Evolutionary conservation across 2,888 invertebrate genomes (phyloP).

Genomic region (Standfussiana lucernea): DNA sequence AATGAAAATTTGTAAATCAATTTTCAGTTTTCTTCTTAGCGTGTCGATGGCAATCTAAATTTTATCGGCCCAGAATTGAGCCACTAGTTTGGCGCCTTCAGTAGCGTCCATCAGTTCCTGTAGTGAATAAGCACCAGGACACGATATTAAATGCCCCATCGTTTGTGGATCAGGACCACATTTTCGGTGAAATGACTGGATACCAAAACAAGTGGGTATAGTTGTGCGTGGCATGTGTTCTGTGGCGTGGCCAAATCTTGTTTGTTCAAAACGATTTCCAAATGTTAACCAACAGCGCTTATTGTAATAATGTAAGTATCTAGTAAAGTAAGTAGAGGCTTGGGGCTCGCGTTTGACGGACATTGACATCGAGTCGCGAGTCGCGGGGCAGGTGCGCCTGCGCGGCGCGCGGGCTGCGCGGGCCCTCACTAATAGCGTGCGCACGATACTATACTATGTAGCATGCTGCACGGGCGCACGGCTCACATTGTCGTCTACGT

Average conservation of each 20-base stretch:
- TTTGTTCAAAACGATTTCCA: background rate
- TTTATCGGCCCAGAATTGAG: no score
- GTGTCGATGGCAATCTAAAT: no score
- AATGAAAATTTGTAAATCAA: no score
- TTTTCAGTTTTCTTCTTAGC: no score
- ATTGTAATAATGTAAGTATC: constrained; percentile 51
- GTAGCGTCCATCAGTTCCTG: no score
- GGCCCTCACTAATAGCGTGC: constrained; percentile 75
- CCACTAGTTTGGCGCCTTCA: no score
- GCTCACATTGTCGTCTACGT: constrained; percentile 45
- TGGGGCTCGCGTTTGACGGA: constrained; percentile 84
- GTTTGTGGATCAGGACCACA: no score
- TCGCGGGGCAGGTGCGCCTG: constrained; percentile 83
- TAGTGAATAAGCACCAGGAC: no score
- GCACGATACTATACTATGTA: constrained; percentile 69
- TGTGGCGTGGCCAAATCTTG: background rate
- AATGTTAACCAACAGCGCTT: background rate
- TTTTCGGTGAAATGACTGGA: no score
- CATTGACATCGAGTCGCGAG: constrained; percentile 85
- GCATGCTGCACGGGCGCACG: constrained; percentile 53
- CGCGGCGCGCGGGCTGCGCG: constrained; percentile 48
- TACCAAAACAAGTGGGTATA: background rate
- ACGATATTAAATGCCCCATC: no score
- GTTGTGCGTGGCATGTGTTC: background rate
- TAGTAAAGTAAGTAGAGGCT: constrained; percentile 59